These are phyloP conservation scores for Amphiduros pacificus DNA, from an alignment of 2,888 invertebrate species.

Conservation along the genomic window DNA sequence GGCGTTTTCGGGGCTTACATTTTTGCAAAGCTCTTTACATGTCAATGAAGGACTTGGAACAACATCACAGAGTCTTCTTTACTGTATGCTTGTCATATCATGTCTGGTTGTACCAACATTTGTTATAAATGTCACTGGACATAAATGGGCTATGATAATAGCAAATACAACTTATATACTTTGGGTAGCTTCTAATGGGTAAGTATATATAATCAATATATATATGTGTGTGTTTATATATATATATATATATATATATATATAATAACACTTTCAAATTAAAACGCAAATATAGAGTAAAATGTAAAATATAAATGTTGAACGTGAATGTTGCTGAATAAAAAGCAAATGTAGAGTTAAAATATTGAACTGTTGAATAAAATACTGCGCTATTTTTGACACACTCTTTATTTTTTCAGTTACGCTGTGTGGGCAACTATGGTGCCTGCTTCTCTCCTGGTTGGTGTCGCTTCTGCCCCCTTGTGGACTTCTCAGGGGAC, in stretches of 20 bases:
- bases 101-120: background rate
- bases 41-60: background rate
- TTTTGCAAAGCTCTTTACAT: background rate
- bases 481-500: background rate
- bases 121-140: background rate
- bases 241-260: no score
- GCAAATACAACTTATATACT: background rate
- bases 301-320: no score
- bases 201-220: no score
- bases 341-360: no score
- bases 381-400: no score
- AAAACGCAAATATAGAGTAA: no score
- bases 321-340: no score
- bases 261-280: no score
- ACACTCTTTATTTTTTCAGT: no score
- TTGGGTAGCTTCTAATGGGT: background rate
- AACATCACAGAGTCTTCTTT: background rate
- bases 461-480: background rate
- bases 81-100: background rate
- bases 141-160: background rate
- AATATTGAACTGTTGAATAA: no score
- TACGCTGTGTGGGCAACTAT: background rate
- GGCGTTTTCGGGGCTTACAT: background rate
- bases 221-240: no score
- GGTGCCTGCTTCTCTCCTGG: background rate